These are phyloP conservation scores for Sebastes paucispinis DNA, from an alignment of 2,797 vertebrate genomes.

Conservation along the genomic window DNA sequence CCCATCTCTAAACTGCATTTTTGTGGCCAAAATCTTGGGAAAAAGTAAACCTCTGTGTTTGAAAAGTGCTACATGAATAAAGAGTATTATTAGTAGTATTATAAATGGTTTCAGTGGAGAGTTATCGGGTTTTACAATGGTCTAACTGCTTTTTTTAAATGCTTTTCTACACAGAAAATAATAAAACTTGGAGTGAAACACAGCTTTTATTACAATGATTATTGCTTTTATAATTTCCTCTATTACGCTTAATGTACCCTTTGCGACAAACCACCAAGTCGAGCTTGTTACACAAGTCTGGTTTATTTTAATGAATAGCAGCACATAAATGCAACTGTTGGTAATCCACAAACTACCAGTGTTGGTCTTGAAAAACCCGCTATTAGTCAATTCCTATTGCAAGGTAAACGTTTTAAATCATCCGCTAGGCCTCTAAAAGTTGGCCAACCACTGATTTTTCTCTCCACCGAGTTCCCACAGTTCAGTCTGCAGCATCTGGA, in stretches of 20 bases:
- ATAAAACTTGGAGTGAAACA: neutral
- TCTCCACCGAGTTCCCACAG: slow-evolving; percentile 28
- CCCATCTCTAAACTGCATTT: neutral
- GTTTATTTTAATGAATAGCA: slow-evolving; percentile 19
- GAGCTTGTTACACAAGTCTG: neutral
- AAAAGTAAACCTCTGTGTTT: neutral
- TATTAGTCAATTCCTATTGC: slow-evolving; percentile 36
- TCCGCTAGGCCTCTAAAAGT: slow-evolving; percentile 20
- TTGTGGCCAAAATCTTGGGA: neutral
- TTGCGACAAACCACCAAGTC: neutral
- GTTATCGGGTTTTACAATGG: neutral
- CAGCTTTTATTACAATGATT: slow-evolving; percentile 1
- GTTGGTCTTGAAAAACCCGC: neutral
- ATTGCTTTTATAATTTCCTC: neutral
- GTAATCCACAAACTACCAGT: slow-evolving; percentile 25
- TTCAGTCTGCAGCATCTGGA: slow-evolving; percentile 53
- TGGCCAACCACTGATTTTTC: slow-evolving; percentile 23
- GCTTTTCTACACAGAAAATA: neutral
- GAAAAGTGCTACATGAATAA: neutral
- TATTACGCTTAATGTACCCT: neutral
- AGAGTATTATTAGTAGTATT: neutral
- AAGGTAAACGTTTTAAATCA: slow-evolving; percentile 18
- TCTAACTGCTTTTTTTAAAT: neutral
- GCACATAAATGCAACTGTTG: slow-evolving; percentile 4
- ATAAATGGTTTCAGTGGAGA: neutral